Percentiles rank a stretch among this genome's conserved stretches.
These are phyloP conservation scores for Neomonachus schauinslandi DNA, from an alignment of 2,113 vertebrate genomes.

Conservation along the genomic window DNA sequence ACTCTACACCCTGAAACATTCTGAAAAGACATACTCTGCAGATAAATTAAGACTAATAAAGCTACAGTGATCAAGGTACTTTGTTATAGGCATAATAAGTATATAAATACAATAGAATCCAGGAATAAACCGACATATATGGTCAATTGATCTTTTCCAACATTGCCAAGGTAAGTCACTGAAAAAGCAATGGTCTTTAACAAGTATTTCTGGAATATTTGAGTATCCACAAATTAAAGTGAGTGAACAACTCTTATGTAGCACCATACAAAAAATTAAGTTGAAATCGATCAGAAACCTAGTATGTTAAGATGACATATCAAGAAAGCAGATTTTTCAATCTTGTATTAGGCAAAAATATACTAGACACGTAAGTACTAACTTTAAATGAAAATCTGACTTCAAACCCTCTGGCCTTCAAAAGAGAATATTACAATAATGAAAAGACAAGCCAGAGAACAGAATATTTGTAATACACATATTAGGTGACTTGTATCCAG, in stretches of 20 bases:
- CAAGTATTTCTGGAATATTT: background rate
- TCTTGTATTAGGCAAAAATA: background rate
- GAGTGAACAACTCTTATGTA: background rate
- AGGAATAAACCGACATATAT: background rate
- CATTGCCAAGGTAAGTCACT: background rate
- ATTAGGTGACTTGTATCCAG: background rate
- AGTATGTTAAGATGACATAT: background rate
- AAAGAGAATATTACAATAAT: background rate
- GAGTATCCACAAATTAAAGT: background rate
- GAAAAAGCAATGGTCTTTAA: background rate
- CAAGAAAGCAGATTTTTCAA: background rate
- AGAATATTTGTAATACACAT: background rate
- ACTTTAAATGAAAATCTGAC: background rate
- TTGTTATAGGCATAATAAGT: background rate
- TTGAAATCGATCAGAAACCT: slow-evolving; percentile 8
- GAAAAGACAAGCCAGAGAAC: background rate
- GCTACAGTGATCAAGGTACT: background rate
- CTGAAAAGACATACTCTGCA: background rate
- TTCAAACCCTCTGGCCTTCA: background rate
- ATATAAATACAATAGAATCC: background rate
- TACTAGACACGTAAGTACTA: background rate
- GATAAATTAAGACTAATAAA: background rate
- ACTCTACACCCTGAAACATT: background rate
- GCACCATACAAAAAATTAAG: background rate
- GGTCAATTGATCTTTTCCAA: background rate